phyloP scores from a whole-genome alignment of 1,140 invertebrate genomes.

The Spodoptera litura region DNA sequence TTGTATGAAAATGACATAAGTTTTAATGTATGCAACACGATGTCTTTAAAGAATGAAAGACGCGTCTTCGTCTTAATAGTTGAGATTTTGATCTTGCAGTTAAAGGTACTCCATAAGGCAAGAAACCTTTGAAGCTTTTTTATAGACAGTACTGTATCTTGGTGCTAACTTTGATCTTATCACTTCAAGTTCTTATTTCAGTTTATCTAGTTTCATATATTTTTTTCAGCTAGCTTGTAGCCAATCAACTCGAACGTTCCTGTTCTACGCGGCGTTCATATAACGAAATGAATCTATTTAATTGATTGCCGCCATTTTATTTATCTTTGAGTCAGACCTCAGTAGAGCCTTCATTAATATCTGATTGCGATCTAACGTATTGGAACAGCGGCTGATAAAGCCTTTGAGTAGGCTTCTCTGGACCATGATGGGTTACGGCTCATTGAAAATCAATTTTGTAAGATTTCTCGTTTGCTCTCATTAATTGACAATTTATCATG shows the following conservation, averaged over 20 bases:
- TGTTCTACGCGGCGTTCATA: background rate
- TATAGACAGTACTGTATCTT: too few species aligned
- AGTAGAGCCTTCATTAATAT: slow-evolving; percentile 26
- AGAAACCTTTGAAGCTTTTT: too few species aligned
- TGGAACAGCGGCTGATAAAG: slow-evolving; percentile 9
- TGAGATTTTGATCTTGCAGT: too few species aligned
- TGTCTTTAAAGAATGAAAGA: background rate
- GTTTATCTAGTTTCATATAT: background rate
- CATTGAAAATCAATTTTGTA: slow-evolving; percentile 30
- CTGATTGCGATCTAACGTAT: slow-evolving; percentile 29
- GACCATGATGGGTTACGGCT: slow-evolving; percentile 16
- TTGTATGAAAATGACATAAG: background rate
- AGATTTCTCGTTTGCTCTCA: slow-evolving; percentile 24
- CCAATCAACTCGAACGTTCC: background rate
- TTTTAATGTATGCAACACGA: background rate
- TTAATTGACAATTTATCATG: slow-evolving; percentile 29
- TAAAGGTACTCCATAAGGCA: too few species aligned
- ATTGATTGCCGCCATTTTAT: slow-evolving; percentile 28
- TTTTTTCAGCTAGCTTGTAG: background rate
- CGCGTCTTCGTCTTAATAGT: too few species aligned
- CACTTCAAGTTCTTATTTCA: background rate
- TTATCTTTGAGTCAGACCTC: slow-evolving; percentile 19
- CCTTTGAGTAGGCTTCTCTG: slow-evolving; percentile 7
- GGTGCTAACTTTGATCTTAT: background rate
- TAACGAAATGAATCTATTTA: slow-evolving; percentile 27